Evolutionary conservation across 2,888 invertebrate genomes (phyloP).

Genomic region (Halocaridina rubra): DNA sequence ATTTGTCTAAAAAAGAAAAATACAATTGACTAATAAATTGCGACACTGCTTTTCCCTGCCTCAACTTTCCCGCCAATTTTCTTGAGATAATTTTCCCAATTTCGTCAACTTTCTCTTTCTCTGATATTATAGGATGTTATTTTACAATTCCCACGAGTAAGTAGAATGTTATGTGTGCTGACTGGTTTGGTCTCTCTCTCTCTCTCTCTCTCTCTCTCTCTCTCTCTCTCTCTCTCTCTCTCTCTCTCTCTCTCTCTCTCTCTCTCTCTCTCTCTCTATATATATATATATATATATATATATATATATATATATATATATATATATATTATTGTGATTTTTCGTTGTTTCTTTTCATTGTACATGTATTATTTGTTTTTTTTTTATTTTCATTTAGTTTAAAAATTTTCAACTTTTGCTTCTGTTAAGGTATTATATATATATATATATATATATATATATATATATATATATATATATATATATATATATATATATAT

Average conservation of each 20-base stretch:
- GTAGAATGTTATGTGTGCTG: no score
- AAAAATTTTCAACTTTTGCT: not conserved
- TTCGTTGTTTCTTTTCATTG: not conserved
- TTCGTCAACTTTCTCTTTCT: no score
- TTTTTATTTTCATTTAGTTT: not conserved
- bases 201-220: not conserved
- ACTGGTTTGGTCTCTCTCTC: not conserved
- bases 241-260: not conserved
- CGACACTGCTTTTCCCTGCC: no score
- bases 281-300: not conserved
- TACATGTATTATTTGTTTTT: not conserved
- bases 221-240: not conserved
- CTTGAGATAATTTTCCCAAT: no score
- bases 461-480: not conserved
- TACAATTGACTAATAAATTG: no score
- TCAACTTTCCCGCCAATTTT: no score
- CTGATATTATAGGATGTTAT: no score
- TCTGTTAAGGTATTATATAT: not conserved
- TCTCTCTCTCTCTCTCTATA: not conserved
- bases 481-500: not conserved
- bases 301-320: slow-evolving; percentile 5
- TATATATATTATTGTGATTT: not conserved
- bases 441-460: not conserved
- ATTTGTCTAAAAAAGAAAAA: no score
- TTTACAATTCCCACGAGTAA: no score